Percentiles rank a stretch among this genome's conserved stretches.
These are phyloP conservation scores for Arctopsyche grandis DNA, from an alignment of 1,140 invertebrate species.

Conservation along the genomic window DNA sequence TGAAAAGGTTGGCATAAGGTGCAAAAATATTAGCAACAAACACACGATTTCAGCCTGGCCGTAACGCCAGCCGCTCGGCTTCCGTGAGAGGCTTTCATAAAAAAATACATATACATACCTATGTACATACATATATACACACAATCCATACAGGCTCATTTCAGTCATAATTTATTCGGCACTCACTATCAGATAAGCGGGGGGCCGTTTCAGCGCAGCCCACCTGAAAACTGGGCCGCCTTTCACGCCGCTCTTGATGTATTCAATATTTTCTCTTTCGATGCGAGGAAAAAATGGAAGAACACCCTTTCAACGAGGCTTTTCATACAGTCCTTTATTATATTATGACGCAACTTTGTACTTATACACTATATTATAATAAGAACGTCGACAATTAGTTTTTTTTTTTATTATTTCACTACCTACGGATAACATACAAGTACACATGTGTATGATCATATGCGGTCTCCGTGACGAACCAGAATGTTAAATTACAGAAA, in stretches of 20 bases:
- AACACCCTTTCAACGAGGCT: conserved; percentile 2
- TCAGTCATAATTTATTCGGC: conserved; percentile 37
- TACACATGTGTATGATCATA: too few relatives aligned
- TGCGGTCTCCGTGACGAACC: too few relatives aligned
- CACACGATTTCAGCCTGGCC: conserved; percentile 29
- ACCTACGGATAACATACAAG: too few relatives aligned
- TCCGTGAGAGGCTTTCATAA: conserved; percentile 40
- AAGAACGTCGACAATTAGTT: neutral
- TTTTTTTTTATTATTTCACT: too few relatives aligned
- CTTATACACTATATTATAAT: too few relatives aligned
- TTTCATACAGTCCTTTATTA: conserved; percentile 17
- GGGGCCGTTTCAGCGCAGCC: neutral
- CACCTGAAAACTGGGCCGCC: conserved; percentile 16
- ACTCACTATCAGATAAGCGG: conserved; percentile 31
- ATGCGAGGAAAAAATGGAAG: neutral
- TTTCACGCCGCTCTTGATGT: conserved; percentile 10
- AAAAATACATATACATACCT: conserved; percentile 22
- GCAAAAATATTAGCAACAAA: conserved; percentile 39
- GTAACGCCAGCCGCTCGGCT: neutral
- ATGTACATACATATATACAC: neutral
- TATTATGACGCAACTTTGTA: neutral
- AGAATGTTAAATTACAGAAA: too few relatives aligned
- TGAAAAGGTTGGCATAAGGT: neutral
- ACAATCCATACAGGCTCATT: conserved; percentile 35
- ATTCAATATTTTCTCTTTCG: conserved; percentile 23